These are phyloP conservation scores for Scaptomyza tumidula DNA, from an alignment of 2,888 invertebrate genomes.

Conservation along the genomic window DNA sequence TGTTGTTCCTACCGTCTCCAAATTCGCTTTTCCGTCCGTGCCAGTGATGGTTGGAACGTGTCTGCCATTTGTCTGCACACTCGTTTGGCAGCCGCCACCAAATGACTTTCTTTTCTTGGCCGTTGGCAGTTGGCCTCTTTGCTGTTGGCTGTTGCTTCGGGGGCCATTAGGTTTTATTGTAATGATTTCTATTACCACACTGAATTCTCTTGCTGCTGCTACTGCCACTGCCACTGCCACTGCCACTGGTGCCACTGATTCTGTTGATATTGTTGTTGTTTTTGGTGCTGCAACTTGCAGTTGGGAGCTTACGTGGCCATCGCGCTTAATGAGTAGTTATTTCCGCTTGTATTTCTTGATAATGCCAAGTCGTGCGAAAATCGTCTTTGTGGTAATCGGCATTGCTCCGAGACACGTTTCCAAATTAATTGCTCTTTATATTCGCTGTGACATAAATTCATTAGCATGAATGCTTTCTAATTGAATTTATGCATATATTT, in stretches of 20 bases:
- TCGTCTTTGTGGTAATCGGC: slow-evolving; percentile 56
- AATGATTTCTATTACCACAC: slow-evolving; percentile 78
- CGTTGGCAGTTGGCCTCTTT: slow-evolving; percentile 14
- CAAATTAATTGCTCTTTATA: slow-evolving; percentile 66
- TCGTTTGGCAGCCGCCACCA: slow-evolving; percentile 64
- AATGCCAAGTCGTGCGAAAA: slow-evolving; percentile 68
- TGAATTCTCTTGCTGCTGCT: slow-evolving; percentile 31
- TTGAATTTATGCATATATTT: slow-evolving; percentile 65
- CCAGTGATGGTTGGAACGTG: slow-evolving; percentile 67
- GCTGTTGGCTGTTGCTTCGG: slow-evolving; percentile 59
- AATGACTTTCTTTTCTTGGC: slow-evolving; percentile 76
- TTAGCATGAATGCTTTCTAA: slow-evolving; percentile 63
- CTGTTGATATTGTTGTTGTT: slow-evolving; percentile 22
- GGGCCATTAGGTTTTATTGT: slow-evolving; percentile 76
- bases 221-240: slow-evolving; percentile 24
- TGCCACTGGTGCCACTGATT: slow-evolving; percentile 16
- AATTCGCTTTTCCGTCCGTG: slow-evolving; percentile 4
- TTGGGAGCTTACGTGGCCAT: slow-evolving; percentile 73
- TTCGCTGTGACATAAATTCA: slow-evolving; percentile 53
- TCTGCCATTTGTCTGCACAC: slow-evolving; percentile 78
- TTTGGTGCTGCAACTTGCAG: slow-evolving; percentile 43
- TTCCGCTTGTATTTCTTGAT: slow-evolving; percentile 77
- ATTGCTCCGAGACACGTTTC: slow-evolving; percentile 59
- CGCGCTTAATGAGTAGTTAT: slow-evolving; percentile 76
- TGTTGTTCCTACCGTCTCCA: neutral